A percentile compares a stretch with the other conserved stretches of the same genome.
Conservation (phyloP, 2,797 vertebrate species). For the Microcaecilia unicolor region DNA sequence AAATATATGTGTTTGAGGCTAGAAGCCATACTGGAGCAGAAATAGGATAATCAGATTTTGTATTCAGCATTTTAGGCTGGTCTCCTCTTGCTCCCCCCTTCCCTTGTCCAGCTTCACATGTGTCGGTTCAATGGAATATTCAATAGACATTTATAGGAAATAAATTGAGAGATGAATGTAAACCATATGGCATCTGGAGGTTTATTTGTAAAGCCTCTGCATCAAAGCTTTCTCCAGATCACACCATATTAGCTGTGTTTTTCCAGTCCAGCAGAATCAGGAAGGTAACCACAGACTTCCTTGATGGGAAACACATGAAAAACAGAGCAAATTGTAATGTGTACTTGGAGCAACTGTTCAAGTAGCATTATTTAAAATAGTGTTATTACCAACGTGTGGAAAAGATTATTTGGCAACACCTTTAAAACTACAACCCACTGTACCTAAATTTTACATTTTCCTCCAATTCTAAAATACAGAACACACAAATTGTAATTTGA, state of each 20-base stretch:
- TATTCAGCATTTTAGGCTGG: slow-evolving; percentile 73
- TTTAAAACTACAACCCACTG: slow-evolving; percentile 25
- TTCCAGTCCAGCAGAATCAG: slow-evolving; percentile 97
- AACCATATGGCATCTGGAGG: slow-evolving; percentile 95
- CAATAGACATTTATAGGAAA: slow-evolving; percentile 98
- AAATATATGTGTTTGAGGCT: slow-evolving; percentile 59
- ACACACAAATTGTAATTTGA: slow-evolving; percentile 12
- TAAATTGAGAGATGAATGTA: slow-evolving; percentile 97
- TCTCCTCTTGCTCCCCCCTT: slow-evolving; percentile 30
- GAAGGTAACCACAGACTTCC: slow-evolving; percentile 96
- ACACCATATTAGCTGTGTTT: slow-evolving; percentile 98
- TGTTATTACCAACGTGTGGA: slow-evolving; percentile 49
- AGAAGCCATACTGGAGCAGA: slow-evolving; percentile 64
- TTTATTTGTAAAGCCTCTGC: slow-evolving; percentile 96
- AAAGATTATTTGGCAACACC: slow-evolving; percentile 28
- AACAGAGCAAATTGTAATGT: slow-evolving; percentile 64
- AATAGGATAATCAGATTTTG: slow-evolving; percentile 82
- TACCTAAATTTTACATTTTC: slow-evolving; percentile 20
- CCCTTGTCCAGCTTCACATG: slow-evolving; percentile 87
- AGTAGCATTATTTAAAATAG: slow-evolving; percentile 76
- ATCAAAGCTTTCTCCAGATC: slow-evolving; percentile 97
- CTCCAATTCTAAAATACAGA: slow-evolving; percentile 7
- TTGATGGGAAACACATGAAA: slow-evolving; percentile 98
- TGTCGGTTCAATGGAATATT: slow-evolving; percentile 85
- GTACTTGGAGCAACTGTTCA: slow-evolving; percentile 56